These are phyloP conservation scores for Cyclophora albipunctata DNA, from an alignment of 2,888 invertebrate genomes.

Conservation along the genomic window DNA sequence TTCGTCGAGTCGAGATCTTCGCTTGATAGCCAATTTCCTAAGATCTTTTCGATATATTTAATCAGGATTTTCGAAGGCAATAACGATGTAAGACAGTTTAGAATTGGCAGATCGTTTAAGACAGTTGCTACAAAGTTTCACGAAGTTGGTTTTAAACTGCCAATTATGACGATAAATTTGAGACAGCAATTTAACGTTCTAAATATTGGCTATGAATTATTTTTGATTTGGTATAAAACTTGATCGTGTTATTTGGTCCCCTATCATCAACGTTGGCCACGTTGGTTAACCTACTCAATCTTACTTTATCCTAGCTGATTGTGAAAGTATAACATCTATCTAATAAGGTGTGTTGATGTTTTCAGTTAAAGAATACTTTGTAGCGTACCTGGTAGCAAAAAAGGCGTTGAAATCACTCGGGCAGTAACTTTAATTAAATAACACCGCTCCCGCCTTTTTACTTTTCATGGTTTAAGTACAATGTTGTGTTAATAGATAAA, in stretches of 20 bases:
- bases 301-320: too few relatives aligned
- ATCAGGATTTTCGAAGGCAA: slow-evolving; percentile 10
- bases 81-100: slow-evolving; percentile 4
- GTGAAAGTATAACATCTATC: too few relatives aligned
- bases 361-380: slow-evolving; percentile 5
- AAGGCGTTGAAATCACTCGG: slow-evolving; percentile 3
- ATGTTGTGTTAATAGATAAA: too few relatives aligned
- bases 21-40: slow-evolving; percentile 36
- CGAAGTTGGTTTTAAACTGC: slow-evolving; percentile 1
- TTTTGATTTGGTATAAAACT: too few relatives aligned
- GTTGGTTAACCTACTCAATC: too few relatives aligned
- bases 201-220: too few relatives aligned
- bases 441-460: slow-evolving; percentile 1
- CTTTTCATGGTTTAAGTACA: too few relatives aligned
- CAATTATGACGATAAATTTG: slow-evolving; percentile 1
- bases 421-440: slow-evolving; percentile 20
- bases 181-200: too few relatives aligned
- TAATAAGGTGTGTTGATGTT: too few relatives aligned
- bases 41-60: slow-evolving; percentile 25
- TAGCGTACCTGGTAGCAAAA: slow-evolving; percentile 11
- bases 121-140: neutral
- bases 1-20: slow-evolving; percentile 26
- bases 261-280: too few relatives aligned
- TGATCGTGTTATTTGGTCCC: too few relatives aligned
- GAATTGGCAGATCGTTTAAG: slow-evolving; percentile 5